Evolutionary conservation across 2,797 vertebrate species (phyloP).

Genomic region (Lates japonicus): DNA sequence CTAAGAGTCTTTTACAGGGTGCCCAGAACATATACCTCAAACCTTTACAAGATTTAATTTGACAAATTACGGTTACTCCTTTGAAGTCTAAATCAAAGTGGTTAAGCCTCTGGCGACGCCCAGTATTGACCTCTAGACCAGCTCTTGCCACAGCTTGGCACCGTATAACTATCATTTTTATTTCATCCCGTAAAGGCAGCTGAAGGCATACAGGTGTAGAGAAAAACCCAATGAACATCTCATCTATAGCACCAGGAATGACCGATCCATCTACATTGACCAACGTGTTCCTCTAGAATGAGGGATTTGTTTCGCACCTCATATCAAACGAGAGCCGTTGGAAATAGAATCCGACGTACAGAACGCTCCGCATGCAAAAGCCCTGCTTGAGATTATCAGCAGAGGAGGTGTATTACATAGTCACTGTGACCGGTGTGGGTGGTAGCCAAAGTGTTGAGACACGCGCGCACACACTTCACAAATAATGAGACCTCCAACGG

Average conservation of each 20-base stretch:
- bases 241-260: no score
- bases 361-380: conserved; percentile 45
- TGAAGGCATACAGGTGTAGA: conserved; percentile 19
- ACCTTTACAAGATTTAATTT: no score
- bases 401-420: conserved; percentile 45
- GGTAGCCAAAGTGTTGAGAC: conserved; percentile 54
- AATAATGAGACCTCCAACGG: conserved; percentile 82
- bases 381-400: conserved; percentile 44
- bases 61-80: no score
- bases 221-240: conserved; percentile 17
- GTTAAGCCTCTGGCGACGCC: no score
- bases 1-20: no score
- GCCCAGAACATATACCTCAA: no score
- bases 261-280: conserved; percentile 40
- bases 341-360: conserved; percentile 37
- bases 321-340: conserved; percentile 2
- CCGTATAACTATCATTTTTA: neutral
- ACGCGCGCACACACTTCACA: conserved; percentile 49
- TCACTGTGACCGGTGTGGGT: conserved; percentile 58
- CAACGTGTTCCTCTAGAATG: conserved; percentile 2
- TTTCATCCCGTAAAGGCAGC: conserved; percentile 33
- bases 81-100: no score
- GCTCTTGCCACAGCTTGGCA: no score
- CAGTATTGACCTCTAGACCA: no score
- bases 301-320: conserved; percentile 58